A percentile compares a stretch with the other conserved stretches of the same genome.
Evolutionary conservation across 2,888 invertebrate species (phyloP).

Genomic region (Noctua comes): DNA sequence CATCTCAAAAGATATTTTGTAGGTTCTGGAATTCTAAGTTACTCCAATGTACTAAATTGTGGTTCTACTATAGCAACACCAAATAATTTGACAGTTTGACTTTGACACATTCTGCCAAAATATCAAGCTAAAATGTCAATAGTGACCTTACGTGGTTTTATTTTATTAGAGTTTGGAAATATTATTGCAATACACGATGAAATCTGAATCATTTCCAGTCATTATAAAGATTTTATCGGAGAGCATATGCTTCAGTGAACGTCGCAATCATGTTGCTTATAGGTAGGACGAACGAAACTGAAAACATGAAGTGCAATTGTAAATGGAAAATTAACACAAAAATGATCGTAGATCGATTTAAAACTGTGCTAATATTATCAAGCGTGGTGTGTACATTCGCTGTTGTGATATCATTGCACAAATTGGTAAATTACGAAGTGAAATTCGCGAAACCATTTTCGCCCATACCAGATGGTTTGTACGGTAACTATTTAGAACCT

Average conservation of each 20-base stretch:
- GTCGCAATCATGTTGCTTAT: slow-evolving; percentile 83
- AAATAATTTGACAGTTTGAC: slow-evolving; percentile 39
- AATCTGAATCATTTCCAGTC: slow-evolving; percentile 78
- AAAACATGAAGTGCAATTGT: slow-evolving; percentile 81
- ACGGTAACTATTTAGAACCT: slow-evolving; percentile 83
- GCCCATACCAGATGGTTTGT: slow-evolving; percentile 84
- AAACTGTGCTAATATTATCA: slow-evolving; percentile 85
- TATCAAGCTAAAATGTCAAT: slow-evolving; percentile 64
- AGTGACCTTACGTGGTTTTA: slow-evolving; percentile 85
- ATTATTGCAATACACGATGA: slow-evolving; percentile 82
- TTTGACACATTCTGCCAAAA: slow-evolving; percentile 50
- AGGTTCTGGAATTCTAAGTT: neutral
- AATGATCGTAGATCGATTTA: slow-evolving; percentile 86
- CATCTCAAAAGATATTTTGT: neutral
- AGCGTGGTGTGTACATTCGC: slow-evolving; percentile 85
- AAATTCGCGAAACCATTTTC: slow-evolving; percentile 84
- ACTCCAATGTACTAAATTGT: neutral
- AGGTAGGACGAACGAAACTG: slow-evolving; percentile 79
- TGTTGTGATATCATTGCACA: slow-evolving; percentile 84
- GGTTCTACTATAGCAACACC: slow-evolving; percentile 12
- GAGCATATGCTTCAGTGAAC: slow-evolving; percentile 70
- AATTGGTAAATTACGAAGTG: slow-evolving; percentile 82
- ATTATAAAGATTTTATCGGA: slow-evolving; percentile 75
- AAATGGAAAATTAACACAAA: slow-evolving; percentile 78
- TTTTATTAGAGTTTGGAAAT: slow-evolving; percentile 83